Conservation (phyloP, 2,797 vertebrate genomes). For the Dryobates pubescens region DNA sequence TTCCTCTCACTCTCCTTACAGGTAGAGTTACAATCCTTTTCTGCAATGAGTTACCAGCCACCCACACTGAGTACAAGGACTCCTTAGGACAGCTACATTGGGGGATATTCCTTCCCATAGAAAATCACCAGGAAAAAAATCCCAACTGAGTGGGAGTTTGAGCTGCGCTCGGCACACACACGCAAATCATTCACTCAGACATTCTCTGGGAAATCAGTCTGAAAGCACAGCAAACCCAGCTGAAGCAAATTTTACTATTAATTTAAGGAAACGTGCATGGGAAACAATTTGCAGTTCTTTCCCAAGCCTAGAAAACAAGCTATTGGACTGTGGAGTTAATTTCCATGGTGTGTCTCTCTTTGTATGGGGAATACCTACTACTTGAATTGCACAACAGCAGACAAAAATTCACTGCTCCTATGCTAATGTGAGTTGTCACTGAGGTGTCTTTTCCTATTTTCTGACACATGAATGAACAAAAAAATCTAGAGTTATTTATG, state of each 20-base stretch:
- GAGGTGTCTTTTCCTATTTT: background rate
- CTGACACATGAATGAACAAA: background rate
- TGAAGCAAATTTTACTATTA: background rate
- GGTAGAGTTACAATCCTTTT: background rate
- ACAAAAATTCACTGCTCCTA: background rate
- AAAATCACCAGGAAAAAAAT: background rate
- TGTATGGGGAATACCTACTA: background rate
- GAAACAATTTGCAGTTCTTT: background rate
- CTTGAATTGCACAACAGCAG: background rate
- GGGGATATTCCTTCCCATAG: background rate
- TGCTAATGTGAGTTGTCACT: background rate
- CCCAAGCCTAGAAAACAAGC: background rate
- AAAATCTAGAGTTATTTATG: background rate
- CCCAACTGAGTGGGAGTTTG: background rate
- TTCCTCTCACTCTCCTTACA: background rate
- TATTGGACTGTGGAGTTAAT: background rate
- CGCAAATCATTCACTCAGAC: background rate
- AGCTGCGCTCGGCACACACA: background rate
- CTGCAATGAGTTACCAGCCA: background rate
- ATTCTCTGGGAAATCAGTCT: background rate
- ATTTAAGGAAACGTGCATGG: background rate
- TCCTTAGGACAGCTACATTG: background rate
- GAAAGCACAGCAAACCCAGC: background rate
- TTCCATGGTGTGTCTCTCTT: background rate
- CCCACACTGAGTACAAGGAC: accelerated